Conservation (phyloP, 2,797 vertebrate genomes). For the Dromococcyx pavoninus region DNA sequence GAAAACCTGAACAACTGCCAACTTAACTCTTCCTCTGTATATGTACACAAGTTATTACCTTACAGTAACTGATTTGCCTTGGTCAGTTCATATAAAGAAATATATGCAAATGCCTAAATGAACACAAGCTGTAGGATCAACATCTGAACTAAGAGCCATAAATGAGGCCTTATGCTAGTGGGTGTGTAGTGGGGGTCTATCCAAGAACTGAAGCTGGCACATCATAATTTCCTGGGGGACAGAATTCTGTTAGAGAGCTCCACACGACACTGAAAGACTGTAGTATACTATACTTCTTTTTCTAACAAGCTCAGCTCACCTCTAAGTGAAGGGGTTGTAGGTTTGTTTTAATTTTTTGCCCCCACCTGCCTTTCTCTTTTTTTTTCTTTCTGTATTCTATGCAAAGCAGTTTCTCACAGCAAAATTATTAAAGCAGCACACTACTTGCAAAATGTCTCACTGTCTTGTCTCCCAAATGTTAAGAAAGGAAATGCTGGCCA, state of each 20-base stretch:
- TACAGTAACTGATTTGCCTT: conserved; percentile 43
- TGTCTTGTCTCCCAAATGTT: not conserved
- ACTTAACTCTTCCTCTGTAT: conserved; percentile 28
- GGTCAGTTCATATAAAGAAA: conserved; percentile 10
- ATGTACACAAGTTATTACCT: conserved; percentile 13
- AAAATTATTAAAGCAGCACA: not conserved
- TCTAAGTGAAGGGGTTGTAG: not conserved
- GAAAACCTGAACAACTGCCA: conserved; percentile 18
- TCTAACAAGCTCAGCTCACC: not conserved
- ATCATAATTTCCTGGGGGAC: not conserved
- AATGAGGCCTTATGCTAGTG: not conserved
- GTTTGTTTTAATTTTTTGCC: rapidly evolving
- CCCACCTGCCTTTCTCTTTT: not conserved
- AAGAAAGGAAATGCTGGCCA: not conserved
- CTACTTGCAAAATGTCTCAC: not conserved
- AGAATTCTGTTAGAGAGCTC: not conserved
- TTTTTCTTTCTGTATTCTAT: not conserved
- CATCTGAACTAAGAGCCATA: not conserved
- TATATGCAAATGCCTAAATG: conserved; percentile 49
- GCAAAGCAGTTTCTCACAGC: not conserved
- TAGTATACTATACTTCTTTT: not conserved
- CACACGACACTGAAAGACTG: not conserved
- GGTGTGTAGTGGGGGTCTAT: not conserved
- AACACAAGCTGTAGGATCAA: conserved; percentile 36
- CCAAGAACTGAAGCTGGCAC: not conserved